These are phyloP conservation scores for Apis mellifera DNA, from an alignment of 1,140 invertebrate genomes.

Conservation along the genomic window Amel_HAv3.1 CM009934.2:11310501-11311000, in stretches of 20 bases:
- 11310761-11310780: too few species aligned
- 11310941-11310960: too few species aligned
- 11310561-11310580: too few species aligned
- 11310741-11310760: too few species aligned
- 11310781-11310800: conserved; percentile 38
- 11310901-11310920: conserved; percentile 55
- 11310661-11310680: background rate
- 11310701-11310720: too few species aligned
- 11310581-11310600: too few species aligned
- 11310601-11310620: too few species aligned
- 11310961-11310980: conserved; percentile 4
- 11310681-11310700: too few species aligned
- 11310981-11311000: conserved; percentile 64
- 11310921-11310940: conserved; percentile 59
- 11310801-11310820: background rate
- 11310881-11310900: conserved; percentile 22
- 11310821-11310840: background rate
- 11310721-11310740: too few species aligned
- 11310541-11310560: background rate
- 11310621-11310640: background rate
- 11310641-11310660: background rate
- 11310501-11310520: conserved; percentile 28
- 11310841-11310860: conserved; percentile 30
- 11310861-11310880: background rate
- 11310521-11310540: background rate